phyloP scores from a whole-genome alignment of 2,888 invertebrate species.

The Lepidocyrtoides sp. region DNA sequence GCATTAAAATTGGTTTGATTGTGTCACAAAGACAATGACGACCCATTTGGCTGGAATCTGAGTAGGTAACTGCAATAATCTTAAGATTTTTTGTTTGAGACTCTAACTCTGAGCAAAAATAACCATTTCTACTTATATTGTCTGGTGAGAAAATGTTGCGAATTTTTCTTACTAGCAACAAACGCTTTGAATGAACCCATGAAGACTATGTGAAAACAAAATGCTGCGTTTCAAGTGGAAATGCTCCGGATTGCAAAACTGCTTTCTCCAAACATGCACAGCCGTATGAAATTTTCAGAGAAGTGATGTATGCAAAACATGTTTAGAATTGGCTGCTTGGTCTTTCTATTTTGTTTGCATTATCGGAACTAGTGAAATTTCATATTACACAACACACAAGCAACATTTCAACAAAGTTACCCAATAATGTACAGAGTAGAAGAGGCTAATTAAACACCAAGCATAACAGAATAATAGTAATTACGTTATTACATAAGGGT shows the following conservation, averaged over 20 bases:
- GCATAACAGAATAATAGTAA: too few relatives aligned
- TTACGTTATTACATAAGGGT: too few relatives aligned
- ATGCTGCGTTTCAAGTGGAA: background rate
- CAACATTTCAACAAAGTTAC: too few relatives aligned
- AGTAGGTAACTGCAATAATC: background rate
- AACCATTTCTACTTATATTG: background rate
- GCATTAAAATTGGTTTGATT: conserved; percentile 78
- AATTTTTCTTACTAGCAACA: background rate
- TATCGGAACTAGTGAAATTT: too few relatives aligned
- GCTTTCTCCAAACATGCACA: background rate
- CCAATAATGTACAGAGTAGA: too few relatives aligned
- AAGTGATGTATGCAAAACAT: background rate
- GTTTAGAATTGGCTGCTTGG: background rate
- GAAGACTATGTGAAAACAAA: background rate
- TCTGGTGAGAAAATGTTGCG: background rate
- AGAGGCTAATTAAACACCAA: too few relatives aligned
- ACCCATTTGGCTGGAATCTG: conserved; percentile 42
- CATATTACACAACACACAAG: too few relatives aligned
- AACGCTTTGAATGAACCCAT: conserved; percentile 2
- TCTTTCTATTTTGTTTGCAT: background rate
- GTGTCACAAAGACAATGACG: conserved; percentile 82
- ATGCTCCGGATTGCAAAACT: background rate
- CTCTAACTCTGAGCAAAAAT: background rate
- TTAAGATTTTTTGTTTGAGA: background rate
- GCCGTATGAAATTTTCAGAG: background rate